A percentile compares a stretch with the other conserved stretches of the same genome.
Evolutionary conservation across 2,797 vertebrate species (phyloP).

Genomic region (Potorous gilbertii): DNA sequence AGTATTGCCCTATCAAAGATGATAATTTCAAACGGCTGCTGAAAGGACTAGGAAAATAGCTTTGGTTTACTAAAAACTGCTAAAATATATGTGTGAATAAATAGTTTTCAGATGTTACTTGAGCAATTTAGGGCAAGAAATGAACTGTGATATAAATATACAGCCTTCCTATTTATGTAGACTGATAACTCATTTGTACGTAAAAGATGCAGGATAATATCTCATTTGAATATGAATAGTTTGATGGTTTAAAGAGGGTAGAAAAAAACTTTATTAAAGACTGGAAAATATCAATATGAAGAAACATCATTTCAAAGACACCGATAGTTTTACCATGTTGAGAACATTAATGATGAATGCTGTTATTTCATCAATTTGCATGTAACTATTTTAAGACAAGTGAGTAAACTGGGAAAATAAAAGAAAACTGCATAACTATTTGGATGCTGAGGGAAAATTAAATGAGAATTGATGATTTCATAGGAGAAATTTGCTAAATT

Average conservation of each 20-base stretch:
- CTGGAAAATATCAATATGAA: not conserved
- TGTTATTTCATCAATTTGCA: not conserved
- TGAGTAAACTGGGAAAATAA: not conserved
- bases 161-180: not conserved
- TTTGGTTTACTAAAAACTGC: not conserved
- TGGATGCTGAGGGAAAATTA: not conserved
- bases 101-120: not conserved
- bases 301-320: not conserved
- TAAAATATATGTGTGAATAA: not conserved
- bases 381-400: not conserved
- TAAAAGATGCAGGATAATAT: not conserved
- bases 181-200: not conserved
- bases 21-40: not conserved
- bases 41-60: not conserved
- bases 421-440: not conserved
- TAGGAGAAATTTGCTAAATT: not conserved
- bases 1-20: not conserved
- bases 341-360: not conserved
- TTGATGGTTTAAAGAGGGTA: not conserved
- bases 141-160: not conserved
- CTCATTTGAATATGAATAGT: not conserved
- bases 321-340: not conserved
- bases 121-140: not conserved
- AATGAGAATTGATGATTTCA: not conserved
- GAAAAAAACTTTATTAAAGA: not conserved